Base-by-base conservation (phyloP, 2,797 vertebrate genomes). In the Chloroceryle inda region DNA sequence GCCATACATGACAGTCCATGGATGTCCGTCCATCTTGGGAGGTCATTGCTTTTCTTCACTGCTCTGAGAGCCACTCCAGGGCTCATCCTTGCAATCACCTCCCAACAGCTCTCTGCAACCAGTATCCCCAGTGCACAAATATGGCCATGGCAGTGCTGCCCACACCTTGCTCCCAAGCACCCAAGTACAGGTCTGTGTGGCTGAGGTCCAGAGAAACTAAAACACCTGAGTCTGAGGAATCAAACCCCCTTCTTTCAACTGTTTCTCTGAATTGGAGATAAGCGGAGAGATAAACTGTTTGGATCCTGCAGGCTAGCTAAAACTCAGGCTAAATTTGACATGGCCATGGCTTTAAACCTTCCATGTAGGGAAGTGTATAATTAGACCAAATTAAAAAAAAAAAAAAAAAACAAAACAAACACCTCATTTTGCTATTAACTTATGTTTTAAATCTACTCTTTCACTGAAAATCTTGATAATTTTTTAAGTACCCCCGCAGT, bases 31-130 rank as follows among this genome's bases (percentile, higher is more conserved):
- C 38, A 33, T 6, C 44, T 68, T 33, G 52, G 62, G 64, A 75
- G 81, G 16, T 3, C 55, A 85, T 18, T 11, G 31, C 8, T 63
- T 40, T 74, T 37, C 67, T 37, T 19, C 31, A 27, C 2, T n/a
- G 42, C 40, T 52, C 37, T 7, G 1, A 61, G 58, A 61, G 44
- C n/a, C 3, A 4, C 5, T 23, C n/a, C 5, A 5, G 35, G 8
- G 21, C 2, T 79, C 31, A 58, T 5, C 47, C 17, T 31, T 8
- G 29, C 17, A 29, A 21, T 26, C 59, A 24, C 7, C 29, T 53
- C 37, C 59, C 44, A 37, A 5, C 1, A 59, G 59, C 37, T 45
- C 23, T 0, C 0, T 0, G 0, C 20, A 42, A 21, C 6, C 77
- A 67, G 47, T 20, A 23, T 5, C 66, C 52, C 50, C 81, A 23